Base-by-base conservation (phyloP, 2,113 vertebrate species). In the Alexandromys fortis region DNA sequence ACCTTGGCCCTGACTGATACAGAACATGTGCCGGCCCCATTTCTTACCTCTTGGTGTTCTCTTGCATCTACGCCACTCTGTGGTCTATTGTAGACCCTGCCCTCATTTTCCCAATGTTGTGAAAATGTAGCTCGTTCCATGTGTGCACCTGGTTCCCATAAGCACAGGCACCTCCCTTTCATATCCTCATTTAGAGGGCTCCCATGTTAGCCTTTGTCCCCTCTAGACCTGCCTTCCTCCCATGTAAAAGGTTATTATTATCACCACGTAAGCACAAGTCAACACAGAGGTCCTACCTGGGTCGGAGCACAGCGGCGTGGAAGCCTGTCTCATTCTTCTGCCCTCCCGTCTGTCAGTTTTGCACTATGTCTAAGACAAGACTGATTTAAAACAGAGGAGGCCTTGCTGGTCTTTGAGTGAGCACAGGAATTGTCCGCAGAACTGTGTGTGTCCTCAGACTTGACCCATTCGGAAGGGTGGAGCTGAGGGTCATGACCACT, bases 291-390 rank as follows among this genome's bases (percentile, higher is more conserved):
- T 26, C 81, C 17, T 63, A 26, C 17, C 3, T 8, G 1, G 9
- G 2, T 55, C 14, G 49, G 42, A 63, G 0, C 24, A 42, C n/a
- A 3, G 1, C 61, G 11, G 5, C 26, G 1, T 0, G 5, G 65
- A 0, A 1, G 17, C 1, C 58, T 65, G 82, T 61, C 28, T 17
- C 7, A 26, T 11, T 28, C 9, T 0, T 28, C 9, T 10, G 63
- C 28, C 7, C 55, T 30, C 10, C 19, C 7, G 33, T 3, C 0
- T 16, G 19, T 9, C n/a, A 55, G 55, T 52, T 79, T 79, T n/a
- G 26, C 4, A 11, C 61, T 90, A 35, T 28, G 30, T 47, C 63
- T 58, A 70, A 30, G 77, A 1, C 13, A 49, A 0, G 16, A 17
- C 26, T n/a, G 8, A 55, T 75, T 96, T 22, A 42, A 78, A 82